Evolutionary conservation across 2,888 invertebrate genomes (phyloP).

Genomic region (Resseliella maxima): DNA sequence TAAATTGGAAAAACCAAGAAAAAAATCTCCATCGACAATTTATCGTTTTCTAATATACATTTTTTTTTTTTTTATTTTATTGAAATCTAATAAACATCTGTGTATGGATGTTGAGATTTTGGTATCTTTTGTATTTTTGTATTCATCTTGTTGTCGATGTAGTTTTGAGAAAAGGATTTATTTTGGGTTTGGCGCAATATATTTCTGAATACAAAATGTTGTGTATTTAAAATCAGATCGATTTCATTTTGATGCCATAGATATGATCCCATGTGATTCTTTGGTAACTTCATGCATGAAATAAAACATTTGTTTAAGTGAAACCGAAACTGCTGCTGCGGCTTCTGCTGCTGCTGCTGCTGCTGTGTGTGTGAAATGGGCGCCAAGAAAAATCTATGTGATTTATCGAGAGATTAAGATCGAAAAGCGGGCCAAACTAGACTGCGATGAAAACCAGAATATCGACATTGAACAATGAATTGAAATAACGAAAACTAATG

Average conservation of each 20-base stretch:
- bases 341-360: not conserved
- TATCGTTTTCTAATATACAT: constrained; percentile 41
- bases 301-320: not conserved
- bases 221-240: not conserved
- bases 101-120: not conserved
- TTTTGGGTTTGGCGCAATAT: not conserved
- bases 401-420: not conserved
- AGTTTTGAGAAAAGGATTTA: not conserved
- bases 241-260: not conserved
- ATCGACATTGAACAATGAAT: not conserved
- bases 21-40: not conserved
- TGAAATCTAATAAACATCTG: constrained; percentile 32
- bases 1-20: not conserved
- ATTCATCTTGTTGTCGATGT: not conserved
- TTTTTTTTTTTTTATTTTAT: not conserved
- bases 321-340: not conserved
- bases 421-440: constrained; percentile 2
- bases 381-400: not conserved
- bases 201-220: not conserved
- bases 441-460: not conserved
- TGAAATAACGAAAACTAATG: not conserved
- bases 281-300: not conserved
- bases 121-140: not conserved
- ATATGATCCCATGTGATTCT: not conserved
- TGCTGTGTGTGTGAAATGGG: not conserved